Evolutionary conservation across 1,140 invertebrate species (phyloP), one percentile per base, ranked within the genome.

Genomic region (Thaumatotibia leucotreta): DNA sequence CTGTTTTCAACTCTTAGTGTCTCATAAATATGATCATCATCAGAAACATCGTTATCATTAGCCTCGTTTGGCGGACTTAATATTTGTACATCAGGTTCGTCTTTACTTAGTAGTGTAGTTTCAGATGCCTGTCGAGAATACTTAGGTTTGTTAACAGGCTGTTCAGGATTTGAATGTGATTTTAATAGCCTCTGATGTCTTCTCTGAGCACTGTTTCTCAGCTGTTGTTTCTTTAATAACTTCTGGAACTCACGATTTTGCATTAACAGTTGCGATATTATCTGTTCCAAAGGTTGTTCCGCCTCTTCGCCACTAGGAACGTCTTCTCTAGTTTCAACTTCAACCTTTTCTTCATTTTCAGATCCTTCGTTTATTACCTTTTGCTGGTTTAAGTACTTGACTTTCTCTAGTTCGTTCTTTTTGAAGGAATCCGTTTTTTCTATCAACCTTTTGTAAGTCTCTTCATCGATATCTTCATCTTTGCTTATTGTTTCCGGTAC

Each of bases 221-320:
- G 88, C 78, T 94, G 95, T 73, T 92, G 91, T 77, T 94, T 95
- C 63, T 94, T 95, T 10, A 96, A 86, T 20, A 96, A 92, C 65
- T 95, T 94, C 70, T 97, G 95, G 67, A 97, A 96, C 72, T 97
- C 96, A 73, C 95, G 93, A 77, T 96, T 97, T 76, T 97, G 95
- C 93, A 96, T 95, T 1, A 97, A 89, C 17, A 97, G 91, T 80
- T 97, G 95, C 11, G 95, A 94, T 22, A 97, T 96, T 29, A 97
- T 97, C 77, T 96, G 93, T 75, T 96, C 95, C 31, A 96, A 88
- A 0, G 93, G 95, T 86, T 94, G 88, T 77, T 91, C 86, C 17
- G 66, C 75, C 63, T 89, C 87, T 74, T 89, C 86, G 67, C 83
- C 83, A 64, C 80, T 87, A 74, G 74, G 75, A 49, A 79, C 71